Evolutionary conservation across 2,113 vertebrate genomes (phyloP).

Genomic region (Casuarius casuarius): DNA sequence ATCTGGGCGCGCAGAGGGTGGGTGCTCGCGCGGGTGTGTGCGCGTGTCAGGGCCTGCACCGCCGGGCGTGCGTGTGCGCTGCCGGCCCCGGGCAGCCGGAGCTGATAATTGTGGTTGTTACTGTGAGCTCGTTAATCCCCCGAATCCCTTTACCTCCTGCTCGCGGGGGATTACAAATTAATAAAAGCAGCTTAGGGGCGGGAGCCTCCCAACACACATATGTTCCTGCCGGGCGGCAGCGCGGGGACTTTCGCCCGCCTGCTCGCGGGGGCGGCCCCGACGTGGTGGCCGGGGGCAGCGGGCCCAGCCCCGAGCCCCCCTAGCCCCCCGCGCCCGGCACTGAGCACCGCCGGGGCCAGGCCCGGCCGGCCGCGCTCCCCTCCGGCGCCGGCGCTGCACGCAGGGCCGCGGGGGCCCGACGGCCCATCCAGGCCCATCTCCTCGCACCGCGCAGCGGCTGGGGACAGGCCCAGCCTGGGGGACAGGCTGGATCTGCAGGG

Average conservation of each 20-base stretch:
- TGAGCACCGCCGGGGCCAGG: too few species aligned
- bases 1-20: rapidly evolving
- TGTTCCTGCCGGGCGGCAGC: constrained; percentile 25
- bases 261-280: not conserved
- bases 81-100: constrained; percentile 12
- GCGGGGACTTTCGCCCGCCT: constrained; percentile 39
- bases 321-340: too few species aligned
- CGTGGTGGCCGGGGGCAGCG: not conserved
- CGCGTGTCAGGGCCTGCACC: not conserved
- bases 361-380: too few species aligned
- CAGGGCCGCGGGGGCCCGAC: rapidly evolving
- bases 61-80: not conserved
- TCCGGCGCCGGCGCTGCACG: rapidly evolving
- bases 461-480: too few species aligned
- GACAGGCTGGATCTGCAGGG: rapidly evolving
- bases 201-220: constrained; percentile 48
- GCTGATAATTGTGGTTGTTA: constrained; percentile 73
- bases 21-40: rapidly evolving
- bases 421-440: not conserved
- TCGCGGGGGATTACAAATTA: constrained; percentile 71
- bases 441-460: not conserved
- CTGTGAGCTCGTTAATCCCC: constrained; percentile 69
- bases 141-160: constrained; percentile 74
- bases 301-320: rapidly evolving
- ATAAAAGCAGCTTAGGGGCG: constrained; percentile 69